These are phyloP conservation scores for Micromys minutus DNA, from an alignment of 2,113 vertebrate species.

Conservation along the genomic window DNA sequence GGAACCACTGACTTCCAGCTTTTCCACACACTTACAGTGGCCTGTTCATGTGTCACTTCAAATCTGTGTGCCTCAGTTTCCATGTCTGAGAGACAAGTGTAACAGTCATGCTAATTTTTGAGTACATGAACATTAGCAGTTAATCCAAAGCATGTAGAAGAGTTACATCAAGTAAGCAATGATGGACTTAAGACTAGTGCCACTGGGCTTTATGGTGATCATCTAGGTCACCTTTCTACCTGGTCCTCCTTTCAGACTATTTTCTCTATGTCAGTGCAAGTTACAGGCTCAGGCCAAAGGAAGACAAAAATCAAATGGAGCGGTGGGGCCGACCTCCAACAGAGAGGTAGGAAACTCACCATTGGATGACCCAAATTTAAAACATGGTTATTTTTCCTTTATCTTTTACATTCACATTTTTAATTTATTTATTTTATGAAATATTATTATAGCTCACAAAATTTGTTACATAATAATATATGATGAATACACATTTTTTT, in stretches of 20 bases:
- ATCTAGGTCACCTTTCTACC: background rate
- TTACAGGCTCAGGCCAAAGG: background rate
- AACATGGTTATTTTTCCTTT: background rate
- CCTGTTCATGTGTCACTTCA: background rate
- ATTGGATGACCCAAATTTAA: conserved; percentile 46
- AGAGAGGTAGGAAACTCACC: background rate
- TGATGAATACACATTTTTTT: no score
- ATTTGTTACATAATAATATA: no score
- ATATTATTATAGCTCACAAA: no score
- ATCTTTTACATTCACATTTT: conserved; percentile 36
- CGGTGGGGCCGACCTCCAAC: background rate
- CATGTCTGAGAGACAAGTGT: background rate
- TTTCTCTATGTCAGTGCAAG: background rate
- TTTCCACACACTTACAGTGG: background rate
- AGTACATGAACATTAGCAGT: background rate
- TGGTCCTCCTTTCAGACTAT: background rate
- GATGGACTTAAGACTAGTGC: background rate
- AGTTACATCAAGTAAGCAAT: background rate
- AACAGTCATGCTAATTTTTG: background rate
- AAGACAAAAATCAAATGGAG: background rate
- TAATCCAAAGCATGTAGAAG: background rate
- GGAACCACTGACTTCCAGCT: background rate
- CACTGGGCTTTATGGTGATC: background rate
- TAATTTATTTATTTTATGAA: no score
- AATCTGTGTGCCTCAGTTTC: background rate